Conservation (phyloP, 2,113 vertebrate species). For the Apodemus sylvaticus region DNA sequence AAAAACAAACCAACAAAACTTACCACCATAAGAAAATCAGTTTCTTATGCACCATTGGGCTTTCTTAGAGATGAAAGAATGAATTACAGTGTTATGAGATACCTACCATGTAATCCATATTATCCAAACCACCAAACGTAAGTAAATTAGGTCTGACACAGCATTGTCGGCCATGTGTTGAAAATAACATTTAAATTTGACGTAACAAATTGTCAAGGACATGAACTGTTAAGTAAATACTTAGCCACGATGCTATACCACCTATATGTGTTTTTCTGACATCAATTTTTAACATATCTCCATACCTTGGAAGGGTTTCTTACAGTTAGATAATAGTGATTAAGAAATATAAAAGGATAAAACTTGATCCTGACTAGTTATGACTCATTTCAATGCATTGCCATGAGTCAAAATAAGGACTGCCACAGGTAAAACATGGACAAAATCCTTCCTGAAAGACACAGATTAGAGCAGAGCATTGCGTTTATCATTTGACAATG, state of each 20-base stretch:
- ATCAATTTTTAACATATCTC: background rate
- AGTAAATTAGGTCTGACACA: no score
- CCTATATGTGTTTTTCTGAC: background rate
- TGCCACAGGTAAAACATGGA: background rate
- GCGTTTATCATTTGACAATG: background rate
- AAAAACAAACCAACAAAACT: background rate
- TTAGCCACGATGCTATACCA: background rate
- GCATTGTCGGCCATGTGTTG: background rate
- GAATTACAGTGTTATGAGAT: background rate
- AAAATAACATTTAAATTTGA: background rate
- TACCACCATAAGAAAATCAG: background rate
- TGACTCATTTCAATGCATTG: background rate
- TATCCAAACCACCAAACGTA: background rate
- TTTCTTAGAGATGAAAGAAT: no score
- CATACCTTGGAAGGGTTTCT: background rate
- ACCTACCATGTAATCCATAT: background rate
- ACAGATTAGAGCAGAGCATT: background rate
- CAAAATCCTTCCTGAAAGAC: background rate
- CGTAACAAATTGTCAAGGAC: background rate
- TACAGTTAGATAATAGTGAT: background rate
- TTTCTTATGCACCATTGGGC: background rate
- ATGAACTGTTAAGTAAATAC: background rate
- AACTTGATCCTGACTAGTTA: background rate
- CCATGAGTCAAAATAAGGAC: background rate
- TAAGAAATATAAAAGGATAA: background rate